These are phyloP conservation scores for Imbricaverruca yamaguchii DNA, from an alignment of 2,888 invertebrate genomes.

Conservation along the genomic window DNA sequence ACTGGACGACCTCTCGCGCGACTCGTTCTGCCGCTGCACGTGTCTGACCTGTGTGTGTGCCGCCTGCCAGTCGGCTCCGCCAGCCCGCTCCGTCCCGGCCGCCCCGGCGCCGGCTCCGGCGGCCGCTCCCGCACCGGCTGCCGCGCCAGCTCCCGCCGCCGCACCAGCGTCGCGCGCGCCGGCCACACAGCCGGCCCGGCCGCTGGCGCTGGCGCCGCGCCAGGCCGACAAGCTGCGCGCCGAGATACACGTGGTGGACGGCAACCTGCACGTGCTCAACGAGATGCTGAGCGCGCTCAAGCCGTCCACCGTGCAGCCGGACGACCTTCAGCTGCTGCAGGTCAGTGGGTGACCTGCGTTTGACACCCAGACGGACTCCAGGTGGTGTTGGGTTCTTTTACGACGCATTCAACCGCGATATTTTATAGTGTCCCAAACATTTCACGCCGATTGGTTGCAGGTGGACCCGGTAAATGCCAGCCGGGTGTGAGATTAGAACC, in stretches of 20 bases:
- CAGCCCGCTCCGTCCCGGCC: background rate
- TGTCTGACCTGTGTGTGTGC: background rate
- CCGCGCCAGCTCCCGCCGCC: constrained; percentile 20
- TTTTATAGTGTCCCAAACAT: too few relatives aligned
- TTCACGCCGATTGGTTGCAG: too few relatives aligned
- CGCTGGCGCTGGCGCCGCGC: constrained; percentile 40
- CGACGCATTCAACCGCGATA: too few relatives aligned
- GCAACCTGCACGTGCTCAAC: constrained; percentile 85
- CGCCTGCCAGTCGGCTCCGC: constrained; percentile 20
- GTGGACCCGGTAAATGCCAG: too few relatives aligned
- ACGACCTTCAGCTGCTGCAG: constrained; percentile 78
- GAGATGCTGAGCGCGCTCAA: constrained; percentile 92
- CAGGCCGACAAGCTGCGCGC: constrained; percentile 82
- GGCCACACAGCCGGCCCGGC: constrained; percentile 31
- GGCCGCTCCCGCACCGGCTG: constrained; percentile 30
- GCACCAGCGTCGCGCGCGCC: constrained; percentile 39
- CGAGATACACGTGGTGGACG: constrained; percentile 87
- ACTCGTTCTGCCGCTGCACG: background rate
- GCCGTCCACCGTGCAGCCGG: constrained; percentile 71
- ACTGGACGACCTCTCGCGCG: too few relatives aligned
- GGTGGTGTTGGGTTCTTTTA: too few relatives aligned
- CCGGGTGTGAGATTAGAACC: too few relatives aligned
- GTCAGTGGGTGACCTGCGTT: constrained; percentile 44
- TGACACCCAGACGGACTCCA: too few relatives aligned
- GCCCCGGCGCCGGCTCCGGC: constrained; percentile 39